Evolutionary conservation across 1,140 invertebrate genomes (phyloP).

Genomic region (Varroa destructor): DNA sequence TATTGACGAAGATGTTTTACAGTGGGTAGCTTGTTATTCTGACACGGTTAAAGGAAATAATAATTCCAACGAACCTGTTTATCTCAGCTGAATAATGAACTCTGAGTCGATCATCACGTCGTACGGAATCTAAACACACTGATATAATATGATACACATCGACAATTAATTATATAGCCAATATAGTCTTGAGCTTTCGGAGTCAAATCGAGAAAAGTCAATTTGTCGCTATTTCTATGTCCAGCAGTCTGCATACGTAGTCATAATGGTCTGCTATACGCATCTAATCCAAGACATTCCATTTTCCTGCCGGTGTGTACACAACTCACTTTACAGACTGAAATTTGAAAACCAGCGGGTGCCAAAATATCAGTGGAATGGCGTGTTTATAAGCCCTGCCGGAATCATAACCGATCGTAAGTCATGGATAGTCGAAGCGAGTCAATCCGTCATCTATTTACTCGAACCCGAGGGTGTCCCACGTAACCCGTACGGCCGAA

Average conservation of each 20-base stretch:
- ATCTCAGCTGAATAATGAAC: too few relatives aligned
- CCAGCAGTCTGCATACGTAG: too few relatives aligned
- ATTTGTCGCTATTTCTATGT: too few relatives aligned
- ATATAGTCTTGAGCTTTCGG: too few relatives aligned
- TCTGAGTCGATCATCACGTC: too few relatives aligned
- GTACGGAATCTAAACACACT: too few relatives aligned
- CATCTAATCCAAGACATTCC: too few relatives aligned
- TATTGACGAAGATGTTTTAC: conserved; percentile 42
- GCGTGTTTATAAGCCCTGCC: conserved; percentile 35
- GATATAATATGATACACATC: too few relatives aligned
- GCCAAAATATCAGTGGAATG: conserved; percentile 36
- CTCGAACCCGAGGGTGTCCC: conserved; percentile 36
- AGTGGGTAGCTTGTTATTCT: conserved; percentile 36
- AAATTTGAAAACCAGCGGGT: background rate
- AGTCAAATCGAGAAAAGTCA: too few relatives aligned
- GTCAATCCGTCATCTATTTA: conserved; percentile 33
- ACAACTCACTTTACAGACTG: background rate
- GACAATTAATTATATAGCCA: too few relatives aligned
- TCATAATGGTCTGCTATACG: too few relatives aligned
- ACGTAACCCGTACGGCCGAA: conserved; percentile 43
- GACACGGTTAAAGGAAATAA: background rate
- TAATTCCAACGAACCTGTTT: background rate
- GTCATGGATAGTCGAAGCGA: conserved; percentile 35
- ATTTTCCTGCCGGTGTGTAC: too few relatives aligned
- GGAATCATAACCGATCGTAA: conserved; percentile 36